Evolutionary conservation across 2,797 vertebrate species (phyloP), one percentile per base, ranked within the genome.

Genomic region (Galaxias olidus): DNA sequence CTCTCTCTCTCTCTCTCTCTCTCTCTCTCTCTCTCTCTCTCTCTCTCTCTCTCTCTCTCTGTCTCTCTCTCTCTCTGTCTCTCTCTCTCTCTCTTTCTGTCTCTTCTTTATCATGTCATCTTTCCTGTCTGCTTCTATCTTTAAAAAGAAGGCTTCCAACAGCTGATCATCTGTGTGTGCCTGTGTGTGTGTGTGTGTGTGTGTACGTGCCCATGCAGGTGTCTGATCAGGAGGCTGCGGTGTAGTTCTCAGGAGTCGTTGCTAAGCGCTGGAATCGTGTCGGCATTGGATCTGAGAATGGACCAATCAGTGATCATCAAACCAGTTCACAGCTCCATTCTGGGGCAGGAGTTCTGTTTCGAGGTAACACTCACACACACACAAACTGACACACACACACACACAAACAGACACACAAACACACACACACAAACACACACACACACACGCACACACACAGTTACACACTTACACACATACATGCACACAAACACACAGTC

Each of bases 271-370:
- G 93, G 94, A 51, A 94, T 95, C 7, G 96, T 95, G 42, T 95
- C 96, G 59, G 96, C 95, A 52, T 88, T 98, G 88, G 96, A 98
- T 84, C 94, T 98, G 89, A 98, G 94, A 45, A 98, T 99, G 97
- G 97, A 99, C 91, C 96, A 98, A 76, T 95, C 97, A 46, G 96
- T 99, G 78, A 87, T 96, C 79, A 99, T 99, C 88, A 98, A 98
- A 79, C 95, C 97, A 0, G 97, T 99, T 9, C 97, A 99, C 92
- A 97, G 96, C 17, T 98, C 96, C 88, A 96, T 99, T 74, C 91
- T 99, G 83, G 97, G 97, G 53, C 97, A 99, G 85, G 97, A 99
- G 90, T 98, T 92, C 74, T 93, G 91, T 81, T 93, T 93, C 0
- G 92, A 93, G 90, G 92, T 92, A 57, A 80, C 13, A 7, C 17